Evolutionary conservation across 64 coral and sea anemone species (phyloP).

Genomic region (Actinia equina): DNA sequence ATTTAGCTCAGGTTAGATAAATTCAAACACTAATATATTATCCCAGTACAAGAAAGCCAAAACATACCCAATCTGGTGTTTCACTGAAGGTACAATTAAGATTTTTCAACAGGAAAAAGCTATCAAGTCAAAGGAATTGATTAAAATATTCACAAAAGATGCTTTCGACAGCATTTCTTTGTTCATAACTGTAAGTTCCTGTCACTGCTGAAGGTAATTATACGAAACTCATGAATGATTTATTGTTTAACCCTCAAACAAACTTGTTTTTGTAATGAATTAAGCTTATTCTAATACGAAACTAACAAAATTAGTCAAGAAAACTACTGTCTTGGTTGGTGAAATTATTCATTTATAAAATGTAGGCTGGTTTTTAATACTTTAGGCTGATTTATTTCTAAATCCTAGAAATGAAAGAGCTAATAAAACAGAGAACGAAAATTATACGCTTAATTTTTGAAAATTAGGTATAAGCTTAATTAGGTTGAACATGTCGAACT

Average conservation of each 20-base stretch:
- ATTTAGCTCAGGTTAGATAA: too few relatives aligned
- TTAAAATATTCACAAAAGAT: background rate
- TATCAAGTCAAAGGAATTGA: background rate
- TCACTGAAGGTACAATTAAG: background rate
- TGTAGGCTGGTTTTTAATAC: background rate
- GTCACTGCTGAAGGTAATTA: background rate
- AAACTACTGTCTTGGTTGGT: background rate
- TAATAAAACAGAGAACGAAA: background rate
- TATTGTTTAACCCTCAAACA: background rate
- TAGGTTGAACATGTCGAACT: background rate
- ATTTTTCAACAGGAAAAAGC: background rate
- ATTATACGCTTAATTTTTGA: background rate
- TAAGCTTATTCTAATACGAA: background rate
- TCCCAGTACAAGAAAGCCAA: background rate
- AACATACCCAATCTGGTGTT: background rate
- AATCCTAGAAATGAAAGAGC: background rate
- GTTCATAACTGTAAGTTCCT: background rate
- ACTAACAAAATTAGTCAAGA: background rate
- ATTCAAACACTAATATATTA: too few relatives aligned
- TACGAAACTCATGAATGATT: background rate
- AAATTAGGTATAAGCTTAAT: constrained; percentile 9
- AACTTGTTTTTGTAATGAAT: constrained; percentile 1
- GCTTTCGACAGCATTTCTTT: background rate
- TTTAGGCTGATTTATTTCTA: background rate
- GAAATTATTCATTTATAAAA: background rate